Conservation (phyloP, 2,888 invertebrate genomes). For the Pelosia muscerda region DNA sequence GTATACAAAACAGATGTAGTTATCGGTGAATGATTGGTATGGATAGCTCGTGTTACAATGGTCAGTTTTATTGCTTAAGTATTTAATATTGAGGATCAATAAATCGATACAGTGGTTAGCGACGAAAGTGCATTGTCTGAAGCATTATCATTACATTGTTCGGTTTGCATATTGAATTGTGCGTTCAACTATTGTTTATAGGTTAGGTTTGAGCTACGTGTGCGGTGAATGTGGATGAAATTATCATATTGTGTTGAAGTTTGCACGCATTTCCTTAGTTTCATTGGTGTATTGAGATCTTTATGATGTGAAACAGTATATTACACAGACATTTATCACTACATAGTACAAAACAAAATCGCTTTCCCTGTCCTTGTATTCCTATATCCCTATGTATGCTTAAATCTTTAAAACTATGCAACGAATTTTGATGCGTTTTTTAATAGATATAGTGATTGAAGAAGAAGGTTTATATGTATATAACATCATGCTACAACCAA, state of each 20-base stretch:
- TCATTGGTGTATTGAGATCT: slow-evolving; percentile 3
- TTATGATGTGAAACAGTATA: background rate
- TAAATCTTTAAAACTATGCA: too few relatives aligned
- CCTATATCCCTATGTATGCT: too few relatives aligned
- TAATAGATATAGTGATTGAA: too few relatives aligned
- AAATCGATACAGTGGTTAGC: slow-evolving; percentile 84
- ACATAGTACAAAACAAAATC: too few relatives aligned
- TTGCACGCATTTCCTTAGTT: slow-evolving; percentile 31
- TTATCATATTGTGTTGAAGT: slow-evolving; percentile 38
- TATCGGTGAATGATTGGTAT: slow-evolving; percentile 46
- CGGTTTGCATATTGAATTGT: slow-evolving; percentile 84
- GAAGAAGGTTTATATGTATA: too few relatives aligned
- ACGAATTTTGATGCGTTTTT: too few relatives aligned
- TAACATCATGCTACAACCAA: too few relatives aligned
- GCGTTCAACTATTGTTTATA: slow-evolving; percentile 82
- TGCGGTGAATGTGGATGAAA: slow-evolving; percentile 64
- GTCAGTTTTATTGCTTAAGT: slow-evolving; percentile 74
- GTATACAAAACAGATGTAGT: slow-evolving; percentile 30
- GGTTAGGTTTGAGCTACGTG: slow-evolving; percentile 70
- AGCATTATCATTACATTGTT: slow-evolving; percentile 84
- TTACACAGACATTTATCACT: background rate
- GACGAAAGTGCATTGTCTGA: slow-evolving; percentile 84
- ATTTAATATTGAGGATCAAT: slow-evolving; percentile 79
- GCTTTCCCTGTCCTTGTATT: too few relatives aligned
- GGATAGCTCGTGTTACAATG: slow-evolving; percentile 61